Percentiles rank a stretch among this genome's conserved stretches.
Evolutionary conservation across 2,113 vertebrate genomes (phyloP).

Genomic region (Entosphenus tridentatus): DNA sequence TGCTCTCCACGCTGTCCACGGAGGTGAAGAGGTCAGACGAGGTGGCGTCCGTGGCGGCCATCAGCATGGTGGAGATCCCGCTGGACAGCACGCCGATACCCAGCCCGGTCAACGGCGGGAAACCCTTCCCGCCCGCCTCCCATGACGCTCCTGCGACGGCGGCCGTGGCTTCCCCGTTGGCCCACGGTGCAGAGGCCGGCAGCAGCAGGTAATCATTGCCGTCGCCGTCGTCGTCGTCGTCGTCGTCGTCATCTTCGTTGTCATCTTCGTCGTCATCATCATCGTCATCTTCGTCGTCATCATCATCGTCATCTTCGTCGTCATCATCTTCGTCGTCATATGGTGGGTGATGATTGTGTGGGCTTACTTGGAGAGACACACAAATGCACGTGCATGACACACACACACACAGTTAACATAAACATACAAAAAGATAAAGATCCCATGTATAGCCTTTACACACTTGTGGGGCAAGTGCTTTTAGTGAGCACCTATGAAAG

Average conservation of each 20-base stretch:
- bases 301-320: too few species aligned
- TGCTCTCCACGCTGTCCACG: conserved; percentile 50
- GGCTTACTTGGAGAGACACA: too few species aligned
- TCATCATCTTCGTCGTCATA: too few species aligned
- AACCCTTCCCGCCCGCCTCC: neutral
- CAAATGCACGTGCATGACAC: too few species aligned
- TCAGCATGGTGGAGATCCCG: conserved; percentile 1
- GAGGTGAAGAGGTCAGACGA: conserved; percentile 38
- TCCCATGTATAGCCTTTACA: too few species aligned
- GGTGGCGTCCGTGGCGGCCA: neutral
- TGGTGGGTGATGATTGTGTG: too few species aligned
- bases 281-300: too few species aligned
- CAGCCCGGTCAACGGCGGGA: neutral
- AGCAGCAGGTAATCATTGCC: neutral
- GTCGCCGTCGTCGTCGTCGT: too few species aligned
- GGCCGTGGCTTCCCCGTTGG: neutral
- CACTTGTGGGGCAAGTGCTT: too few species aligned
- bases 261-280: too few species aligned
- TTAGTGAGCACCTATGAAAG: too few species aligned
- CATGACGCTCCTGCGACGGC: neutral
- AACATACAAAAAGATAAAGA: neutral
- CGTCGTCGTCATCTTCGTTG: too few species aligned
- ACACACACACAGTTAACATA: conserved; percentile 10
- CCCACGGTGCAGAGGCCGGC: neutral
- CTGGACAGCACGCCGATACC: neutral